phyloP scores from a whole-genome alignment of 1,140 invertebrate genomes.

The Leguminivora glycinivorella region DNA sequence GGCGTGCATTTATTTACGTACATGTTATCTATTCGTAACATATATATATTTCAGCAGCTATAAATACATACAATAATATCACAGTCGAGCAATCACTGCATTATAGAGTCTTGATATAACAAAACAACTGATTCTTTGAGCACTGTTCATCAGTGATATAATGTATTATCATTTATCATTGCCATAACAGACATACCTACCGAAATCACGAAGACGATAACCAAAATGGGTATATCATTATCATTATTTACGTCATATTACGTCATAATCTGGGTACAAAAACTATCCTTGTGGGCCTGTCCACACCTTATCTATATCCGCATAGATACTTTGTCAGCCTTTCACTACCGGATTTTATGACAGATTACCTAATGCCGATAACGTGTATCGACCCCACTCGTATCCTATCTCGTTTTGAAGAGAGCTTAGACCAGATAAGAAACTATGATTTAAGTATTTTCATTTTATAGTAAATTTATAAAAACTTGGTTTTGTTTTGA shows the following conservation, averaged over 20 bases:
- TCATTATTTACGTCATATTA: neutral
- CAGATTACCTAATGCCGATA: constrained; percentile 35
- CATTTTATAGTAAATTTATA: neutral
- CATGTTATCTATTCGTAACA: too few species aligned
- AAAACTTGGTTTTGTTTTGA: neutral
- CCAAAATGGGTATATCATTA: too few species aligned
- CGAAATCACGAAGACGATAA: too few species aligned
- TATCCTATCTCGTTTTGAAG: neutral
- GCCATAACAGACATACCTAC: too few species aligned
- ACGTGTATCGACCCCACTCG: constrained; percentile 1
- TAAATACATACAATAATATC: too few species aligned
- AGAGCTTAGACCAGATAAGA: neutral
- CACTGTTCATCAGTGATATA: too few species aligned
- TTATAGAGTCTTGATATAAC: too few species aligned
- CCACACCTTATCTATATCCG: constrained; percentile 8
- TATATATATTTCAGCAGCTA: too few species aligned
- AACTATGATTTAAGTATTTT: neutral
- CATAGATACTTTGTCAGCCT: neutral
- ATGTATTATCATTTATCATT: too few species aligned
- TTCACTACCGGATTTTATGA: constrained; percentile 31
- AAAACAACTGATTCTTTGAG: too few species aligned
- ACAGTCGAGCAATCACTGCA: too few species aligned
- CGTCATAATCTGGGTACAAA: neutral
- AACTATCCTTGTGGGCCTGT: neutral
- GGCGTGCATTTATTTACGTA: too few species aligned